Conservation (phyloP, 1,140 invertebrate genomes). For the Drosophila bipectinata region DNA sequence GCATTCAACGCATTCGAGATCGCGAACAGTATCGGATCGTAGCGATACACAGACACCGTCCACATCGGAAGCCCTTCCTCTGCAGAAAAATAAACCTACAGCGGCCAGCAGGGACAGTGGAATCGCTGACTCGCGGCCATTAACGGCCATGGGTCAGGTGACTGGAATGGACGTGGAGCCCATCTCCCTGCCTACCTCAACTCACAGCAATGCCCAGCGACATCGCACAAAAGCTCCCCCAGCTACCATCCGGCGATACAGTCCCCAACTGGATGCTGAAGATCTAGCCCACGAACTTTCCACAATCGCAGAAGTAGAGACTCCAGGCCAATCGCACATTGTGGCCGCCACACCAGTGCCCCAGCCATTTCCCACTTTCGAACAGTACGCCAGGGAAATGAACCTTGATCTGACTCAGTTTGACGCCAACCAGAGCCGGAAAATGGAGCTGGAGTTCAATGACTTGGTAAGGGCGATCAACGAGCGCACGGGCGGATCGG, state of each 20-base stretch:
- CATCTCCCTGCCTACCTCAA: slow-evolving; percentile 39
- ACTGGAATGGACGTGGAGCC: slow-evolving; percentile 49
- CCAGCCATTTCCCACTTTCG: slow-evolving; percentile 74
- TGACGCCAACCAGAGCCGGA: slow-evolving; percentile 54
- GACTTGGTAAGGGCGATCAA: slow-evolving; percentile 50
- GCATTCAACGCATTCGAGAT: slow-evolving; percentile 2
- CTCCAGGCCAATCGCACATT: slow-evolving; percentile 72
- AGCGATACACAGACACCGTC: slow-evolving; percentile 51
- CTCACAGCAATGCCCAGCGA: slow-evolving; percentile 20
- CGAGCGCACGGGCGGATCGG: neutral
- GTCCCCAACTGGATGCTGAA: slow-evolving; percentile 73
- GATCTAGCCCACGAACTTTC: slow-evolving; percentile 77
- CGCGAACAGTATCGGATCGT: slow-evolving; percentile 51
- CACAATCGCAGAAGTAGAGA: slow-evolving; percentile 80
- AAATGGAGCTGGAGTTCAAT: slow-evolving; percentile 61
- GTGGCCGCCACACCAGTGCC: slow-evolving; percentile 29
- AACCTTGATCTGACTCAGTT: slow-evolving; percentile 58
- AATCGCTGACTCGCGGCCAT: slow-evolving; percentile 69
- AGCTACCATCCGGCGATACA: slow-evolving; percentile 71
- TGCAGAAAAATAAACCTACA: slow-evolving; percentile 71
- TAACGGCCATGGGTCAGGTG: slow-evolving; percentile 64
- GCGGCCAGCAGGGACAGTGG: slow-evolving; percentile 78
- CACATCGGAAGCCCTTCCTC: slow-evolving; percentile 57
- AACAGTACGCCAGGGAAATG: slow-evolving; percentile 69
- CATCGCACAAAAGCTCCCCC: slow-evolving; percentile 46